Evolutionary conservation across 2,797 vertebrate species (phyloP).

Genomic region (Manis pentadactyla): DNA sequence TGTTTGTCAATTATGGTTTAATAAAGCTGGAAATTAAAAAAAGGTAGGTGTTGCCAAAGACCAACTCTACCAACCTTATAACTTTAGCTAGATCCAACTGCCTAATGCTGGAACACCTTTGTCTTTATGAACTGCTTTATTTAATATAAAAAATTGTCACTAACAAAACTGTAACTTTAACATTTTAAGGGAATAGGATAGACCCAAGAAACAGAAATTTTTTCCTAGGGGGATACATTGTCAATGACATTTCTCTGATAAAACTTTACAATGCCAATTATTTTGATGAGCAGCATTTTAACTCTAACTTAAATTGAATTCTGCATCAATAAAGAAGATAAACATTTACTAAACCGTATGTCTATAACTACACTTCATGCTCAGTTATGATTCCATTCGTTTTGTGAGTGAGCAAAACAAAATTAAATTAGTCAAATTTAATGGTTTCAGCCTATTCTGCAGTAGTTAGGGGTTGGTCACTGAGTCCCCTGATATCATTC

Average conservation of each 20-base stretch:
- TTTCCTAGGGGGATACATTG: neutral
- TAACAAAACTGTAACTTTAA: neutral
- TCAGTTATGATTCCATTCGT: neutral
- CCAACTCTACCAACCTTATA: too few species aligned
- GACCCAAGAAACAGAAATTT: neutral
- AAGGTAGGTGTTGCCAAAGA: too few species aligned
- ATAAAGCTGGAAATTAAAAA: neutral
- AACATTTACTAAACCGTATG: slow-evolving; percentile 42
- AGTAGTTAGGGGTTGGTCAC: slow-evolving; percentile 54
- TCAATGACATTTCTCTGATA: neutral
- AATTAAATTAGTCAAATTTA: slow-evolving; percentile 56
- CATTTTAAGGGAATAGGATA: neutral
- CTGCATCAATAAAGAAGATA: neutral
- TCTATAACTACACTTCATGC: slow-evolving; percentile 41
- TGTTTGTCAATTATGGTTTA: neutral
- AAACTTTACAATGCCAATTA: slow-evolving; percentile 27
- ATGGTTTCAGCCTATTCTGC: slow-evolving; percentile 53
- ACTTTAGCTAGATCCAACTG: too few species aligned
- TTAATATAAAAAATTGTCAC: too few species aligned
- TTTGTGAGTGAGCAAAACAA: neutral
- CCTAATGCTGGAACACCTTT: too few species aligned
- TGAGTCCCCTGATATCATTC: too few species aligned
- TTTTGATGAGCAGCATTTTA: slow-evolving; percentile 17
- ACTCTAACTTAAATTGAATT: slow-evolving; percentile 46
- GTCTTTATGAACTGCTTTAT: too few species aligned